Base-by-base conservation (phyloP, 2,888 invertebrate species). In the Molorchus minor region DNA sequence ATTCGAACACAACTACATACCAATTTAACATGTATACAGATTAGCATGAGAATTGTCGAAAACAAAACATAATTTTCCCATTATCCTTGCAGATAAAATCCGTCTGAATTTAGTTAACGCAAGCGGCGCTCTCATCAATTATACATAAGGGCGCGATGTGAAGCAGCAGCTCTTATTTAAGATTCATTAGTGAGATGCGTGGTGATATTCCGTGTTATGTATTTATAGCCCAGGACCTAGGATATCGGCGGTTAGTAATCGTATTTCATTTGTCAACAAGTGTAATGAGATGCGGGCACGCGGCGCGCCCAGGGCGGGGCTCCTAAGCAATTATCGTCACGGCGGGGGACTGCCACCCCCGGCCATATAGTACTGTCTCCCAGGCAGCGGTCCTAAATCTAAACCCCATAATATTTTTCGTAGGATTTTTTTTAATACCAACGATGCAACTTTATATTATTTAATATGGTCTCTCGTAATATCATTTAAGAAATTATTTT, bases 281-380 rank as follows among this genome's bases (percentile, higher is more conserved):
- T 77, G 82, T 82, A 81, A 81, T 80, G 72, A 80, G 79, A 79
- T 79, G 79, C 78, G 78, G 76, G 77, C 79, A 76, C 79, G 80
- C 77, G 78, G 79, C 76, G 78, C 78, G 68, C 77, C 78, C 75
- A 77, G 73, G 77, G 79, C 78, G 78, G 77, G 76, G 76, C 76
- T 67, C 71, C 71, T 73, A 72, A 75, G 76, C 78, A 79, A 79
- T 79, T 80, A 79, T 75, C 75, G 71, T 59, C 75, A 67, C 78
- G 64, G 74, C 75, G 72, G 77, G 77, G 75, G 71, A 68, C 65
- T 62, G 64, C 72, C 74, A 71, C 75, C 76, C 73, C 71, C 69
- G 67, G 62, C 73, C 68, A 70, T 70, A 52, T n/a, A n/a, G n/a
- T n/a, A n/a, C n/a, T n/a, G n/a, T n/a, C n/a, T n/a, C n/a, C n/a